These are phyloP conservation scores for Meles meles DNA, from an alignment of 2,113 vertebrate genomes.

Conservation along the genomic window DNA sequence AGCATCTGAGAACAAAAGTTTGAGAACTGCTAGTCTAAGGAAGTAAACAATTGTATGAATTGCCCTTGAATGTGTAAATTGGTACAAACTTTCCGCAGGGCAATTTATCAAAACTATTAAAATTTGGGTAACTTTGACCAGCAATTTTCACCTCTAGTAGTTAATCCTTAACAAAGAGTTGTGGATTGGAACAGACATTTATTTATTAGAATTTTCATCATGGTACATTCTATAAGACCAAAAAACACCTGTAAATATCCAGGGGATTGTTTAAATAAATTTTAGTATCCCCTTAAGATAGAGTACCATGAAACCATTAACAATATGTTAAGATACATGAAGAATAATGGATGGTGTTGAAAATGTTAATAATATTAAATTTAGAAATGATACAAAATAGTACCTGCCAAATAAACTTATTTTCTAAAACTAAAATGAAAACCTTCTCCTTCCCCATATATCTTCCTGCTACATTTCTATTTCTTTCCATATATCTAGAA, in stretches of 20 bases:
- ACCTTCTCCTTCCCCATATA: neutral
- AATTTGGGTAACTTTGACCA: neutral
- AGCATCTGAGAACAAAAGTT: neutral
- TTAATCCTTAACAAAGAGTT: neutral
- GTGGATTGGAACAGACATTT: neutral
- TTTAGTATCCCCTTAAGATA: neutral
- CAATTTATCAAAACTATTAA: neutral
- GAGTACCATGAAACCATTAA: neutral
- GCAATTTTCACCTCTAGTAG: neutral
- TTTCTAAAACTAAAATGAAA: slow-evolving; percentile 30
- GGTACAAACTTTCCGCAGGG: neutral
- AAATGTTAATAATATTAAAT: neutral
- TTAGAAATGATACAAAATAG: neutral
- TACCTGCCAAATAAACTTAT: neutral
- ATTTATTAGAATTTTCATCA: neutral
- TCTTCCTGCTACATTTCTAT: neutral
- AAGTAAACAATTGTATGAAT: neutral
- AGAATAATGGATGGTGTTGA: neutral
- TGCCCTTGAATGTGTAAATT: neutral
- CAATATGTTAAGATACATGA: neutral
- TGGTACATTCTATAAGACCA: neutral
- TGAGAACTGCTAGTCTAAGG: neutral
- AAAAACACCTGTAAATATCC: neutral
- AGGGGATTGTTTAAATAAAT: neutral
- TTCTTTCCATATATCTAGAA: neutral